Evolutionary conservation across 2,797 vertebrate species (phyloP), one percentile per base, ranked within the genome.

Genomic region (Pseudochromis fuscus): DNA sequence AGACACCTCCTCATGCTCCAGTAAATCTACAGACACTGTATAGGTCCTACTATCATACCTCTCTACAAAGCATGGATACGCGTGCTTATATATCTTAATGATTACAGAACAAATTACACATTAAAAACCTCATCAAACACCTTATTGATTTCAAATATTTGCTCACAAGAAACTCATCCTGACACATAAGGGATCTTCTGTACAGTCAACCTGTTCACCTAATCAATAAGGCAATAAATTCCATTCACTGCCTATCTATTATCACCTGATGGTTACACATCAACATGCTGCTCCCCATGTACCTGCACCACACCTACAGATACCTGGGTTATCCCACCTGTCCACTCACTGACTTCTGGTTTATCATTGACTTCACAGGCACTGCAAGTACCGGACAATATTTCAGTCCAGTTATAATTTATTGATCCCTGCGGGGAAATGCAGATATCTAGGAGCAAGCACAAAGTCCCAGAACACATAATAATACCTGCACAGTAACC

Each of bases 301-400:
- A 44, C 19, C 46, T 40, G 11, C 2, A 18, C 56, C 75, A 51
- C 83, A 71, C 78, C 81, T 23, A 42, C 0, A 25, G 1, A 58
- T 30, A 52, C 28, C 50, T 61, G n/a, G 11, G 9, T 33, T 35
- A 49, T 21, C 28, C 8, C 52, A 8, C 12, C 33, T 13, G 12
- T 7, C 25, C 24, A 31, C 31, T 19, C 51, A 21, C 44, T 28
- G 23, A 74, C 68, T 55, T 9, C 30, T 56, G 45, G 75, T 77
- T 84, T 53, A 83, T 77, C 27, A 81, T 79, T 49, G 25, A 83
- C 70, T 46, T 11, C 18, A 49, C 23, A 6, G 46, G 4, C 7
- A n/a, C n/a, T n/a, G n/a, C n/a, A 44, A 23, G 23, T 48, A 13
- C 18, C 59, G 16, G 33, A 72, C 3, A 70, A 73, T 55, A 7